Base-by-base conservation (phyloP, 1,140 invertebrate genomes). In the Chrysoperla carnea region DNA sequence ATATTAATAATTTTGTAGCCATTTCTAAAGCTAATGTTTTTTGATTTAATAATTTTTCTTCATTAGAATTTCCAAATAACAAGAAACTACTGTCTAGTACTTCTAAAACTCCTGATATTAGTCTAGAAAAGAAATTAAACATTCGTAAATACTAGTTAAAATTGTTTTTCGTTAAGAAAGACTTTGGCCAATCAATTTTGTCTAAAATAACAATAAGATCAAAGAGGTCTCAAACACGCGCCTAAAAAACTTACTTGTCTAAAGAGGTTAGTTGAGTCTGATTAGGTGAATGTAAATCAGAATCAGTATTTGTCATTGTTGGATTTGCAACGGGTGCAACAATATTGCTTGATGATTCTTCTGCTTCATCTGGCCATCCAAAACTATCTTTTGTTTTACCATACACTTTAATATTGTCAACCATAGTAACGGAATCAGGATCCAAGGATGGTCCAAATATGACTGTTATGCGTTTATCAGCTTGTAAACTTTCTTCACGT, bases 311-410 rank as follows among this genome's bases (percentile, higher is more conserved):
- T n/a, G 62, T 52, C 5, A 56, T 48, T 5, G 57, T 44, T 14
- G 57, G 44, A 15, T 54, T 46, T 28, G 58, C 58, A 8, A 62
- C 61, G 4, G 62, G 54, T 11, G 69, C 65, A 4, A 72, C 63
- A 29, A 70, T 67, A 45, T 72, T 68, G 41, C 75, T 68, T 6
- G 75, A 62, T 28, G 78, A 72, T 46, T 95, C 91, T 53, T 95
- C 91, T 9, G 72, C 76, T 56, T 96, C 92, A 61, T 97, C 92
- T 0, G 92, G 91, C 93, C 92, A 97, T 36, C 90, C 91, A 63
- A 97, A 94, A 0, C 79, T 69, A 58, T 96, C 92, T 66, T 96
- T 97, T 4, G 86, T 88, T 64, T 95, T 94, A 2, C 89, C 90
- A 60, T 96, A 88, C 47, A 92, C 78, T 69, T 92, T 93, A 9